Conservation (phyloP, 2,888 invertebrate species). For the Nymphalis urticae region DNA sequence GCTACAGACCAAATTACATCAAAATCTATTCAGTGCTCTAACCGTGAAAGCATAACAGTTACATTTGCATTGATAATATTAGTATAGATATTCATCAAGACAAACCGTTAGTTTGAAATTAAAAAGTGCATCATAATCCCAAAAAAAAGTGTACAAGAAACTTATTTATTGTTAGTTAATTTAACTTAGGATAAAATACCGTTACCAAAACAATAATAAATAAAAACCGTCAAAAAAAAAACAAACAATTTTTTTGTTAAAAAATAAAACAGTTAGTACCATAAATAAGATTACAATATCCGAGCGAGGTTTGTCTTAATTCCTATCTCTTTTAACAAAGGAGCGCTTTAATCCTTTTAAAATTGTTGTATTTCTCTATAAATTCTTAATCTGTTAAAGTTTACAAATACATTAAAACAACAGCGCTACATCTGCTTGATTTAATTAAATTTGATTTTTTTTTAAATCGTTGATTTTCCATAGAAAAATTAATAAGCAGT, state of each 20-base stretch:
- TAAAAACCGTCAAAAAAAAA: constrained; percentile 20
- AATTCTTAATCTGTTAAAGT: constrained; percentile 12
- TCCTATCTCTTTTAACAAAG: constrained; percentile 22
- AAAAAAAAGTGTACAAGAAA: background rate
- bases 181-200: constrained; percentile 35
- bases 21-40: too few species aligned
- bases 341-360: constrained; percentile 26
- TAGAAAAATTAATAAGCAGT: too few species aligned
- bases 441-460: too few species aligned
- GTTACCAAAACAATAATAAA: constrained; percentile 33
- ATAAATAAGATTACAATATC: constrained; percentile 41
- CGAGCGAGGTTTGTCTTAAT: constrained; percentile 28
- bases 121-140: constrained; percentile 2
- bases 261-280: constrained; percentile 37
- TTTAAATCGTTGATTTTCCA: too few species aligned
- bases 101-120: background rate
- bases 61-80: background rate
- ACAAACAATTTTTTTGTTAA: constrained; percentile 18
- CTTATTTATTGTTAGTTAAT: constrained; percentile 18
- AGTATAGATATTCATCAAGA: background rate
- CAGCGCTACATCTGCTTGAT: constrained; percentile 20
- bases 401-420: constrained; percentile 7
- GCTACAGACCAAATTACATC: too few species aligned
- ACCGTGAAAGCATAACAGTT: too few species aligned
- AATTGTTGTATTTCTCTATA: constrained; percentile 14